Evolutionary conservation across 2,797 vertebrate genomes (phyloP), one percentile per base, ranked within the genome.

Genomic region (Rhodeus uyekii): DNA sequence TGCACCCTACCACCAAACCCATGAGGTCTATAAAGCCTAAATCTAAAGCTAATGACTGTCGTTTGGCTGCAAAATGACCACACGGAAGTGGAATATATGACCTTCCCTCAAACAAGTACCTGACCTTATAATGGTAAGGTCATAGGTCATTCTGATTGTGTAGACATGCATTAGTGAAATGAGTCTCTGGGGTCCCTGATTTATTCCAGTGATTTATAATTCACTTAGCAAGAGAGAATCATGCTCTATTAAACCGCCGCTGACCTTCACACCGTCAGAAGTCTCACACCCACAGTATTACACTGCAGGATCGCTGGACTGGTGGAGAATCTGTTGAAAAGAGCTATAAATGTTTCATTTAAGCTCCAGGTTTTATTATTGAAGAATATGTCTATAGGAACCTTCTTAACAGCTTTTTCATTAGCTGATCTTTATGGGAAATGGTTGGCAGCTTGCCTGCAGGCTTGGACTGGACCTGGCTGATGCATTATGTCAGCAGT

Each of bases 401-500:
- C 24, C 36, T 55, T 58, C 77, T 55, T 68, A 38, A 65, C 61
- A 55, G 64, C 64, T 42, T 79, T 69, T 68, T 69, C 36, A 79
- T 79, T 79, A 79, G 64, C 64, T 58, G 77, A 42, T 79, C 19
- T 79, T 79, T 79, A 67, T 79, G 64, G 48, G 36, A 58, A 58
- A 69, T 16, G 36, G 19, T 68, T 58, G 64, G 77, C 77, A 69
- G 64, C 34, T 55, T 38, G 50, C 72, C 72, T 58, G n/a, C 46
- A 38, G 48, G 34, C 73, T 74, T 84, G 82, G 61, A 85, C 78
- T 83, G 64, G 77, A 89, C 76, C 81, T 71, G 80, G 80, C 86
- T 84, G 46, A 69, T 50, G 81, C 87, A 83, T 84, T 78, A 81
- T 80, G 81, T 85, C 87, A 74, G 78, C 53, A 81, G 88, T 86